Percentiles rank a stretch among this genome's conserved stretches.
These are phyloP conservation scores for Semicossyphus pulcher DNA, from an alignment of 2,113 vertebrate species.

Conservation along the genomic window DNA sequence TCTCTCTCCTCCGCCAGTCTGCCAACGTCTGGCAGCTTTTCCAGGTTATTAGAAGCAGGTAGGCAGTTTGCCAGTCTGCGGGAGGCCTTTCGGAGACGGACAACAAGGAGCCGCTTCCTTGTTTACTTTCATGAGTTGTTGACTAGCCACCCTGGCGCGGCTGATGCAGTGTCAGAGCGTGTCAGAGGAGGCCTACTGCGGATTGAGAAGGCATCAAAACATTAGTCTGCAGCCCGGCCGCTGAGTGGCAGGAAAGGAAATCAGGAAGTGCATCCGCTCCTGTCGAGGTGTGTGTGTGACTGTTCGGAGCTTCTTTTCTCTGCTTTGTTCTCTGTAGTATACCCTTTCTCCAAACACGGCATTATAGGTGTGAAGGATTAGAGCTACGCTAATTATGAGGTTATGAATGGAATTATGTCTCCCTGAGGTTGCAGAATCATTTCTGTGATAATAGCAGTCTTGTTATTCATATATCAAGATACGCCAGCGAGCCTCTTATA, in stretches of 20 bases:
- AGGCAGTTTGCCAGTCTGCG: conserved; percentile 39
- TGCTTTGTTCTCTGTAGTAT: conserved; percentile 32
- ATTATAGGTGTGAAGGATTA: conserved; percentile 68
- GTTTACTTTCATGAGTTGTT: conserved; percentile 59
- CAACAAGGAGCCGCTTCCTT: conserved; percentile 27
- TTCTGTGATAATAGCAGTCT: conserved; percentile 55
- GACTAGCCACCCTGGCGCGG: conserved; percentile 40
- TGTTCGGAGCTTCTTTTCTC: conserved; percentile 8
- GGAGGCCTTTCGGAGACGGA: conserved; percentile 52
- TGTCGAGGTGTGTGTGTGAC: neutral
- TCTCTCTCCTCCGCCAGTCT: neutral
- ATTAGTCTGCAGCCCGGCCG: conserved; percentile 4
- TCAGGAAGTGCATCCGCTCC: conserved; percentile 6
- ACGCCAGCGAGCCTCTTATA: conserved; percentile 49
- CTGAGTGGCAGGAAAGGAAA: conserved; percentile 48
- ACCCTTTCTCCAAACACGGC: conserved; percentile 35
- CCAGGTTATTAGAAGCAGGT: conserved; percentile 28
- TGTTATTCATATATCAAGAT: conserved; percentile 66
- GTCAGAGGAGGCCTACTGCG: conserved; percentile 21
- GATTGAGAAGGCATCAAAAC: conserved; percentile 53
- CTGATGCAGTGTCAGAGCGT: conserved; percentile 26
- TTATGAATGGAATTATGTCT: conserved; percentile 57
- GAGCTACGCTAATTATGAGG: conserved; percentile 50
- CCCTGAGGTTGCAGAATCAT: conserved; percentile 54
- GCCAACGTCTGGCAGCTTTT: conserved; percentile 15